Evolutionary conservation across 2,113 vertebrate species (phyloP).

Genomic region (Eudorcas thomsonii): DNA sequence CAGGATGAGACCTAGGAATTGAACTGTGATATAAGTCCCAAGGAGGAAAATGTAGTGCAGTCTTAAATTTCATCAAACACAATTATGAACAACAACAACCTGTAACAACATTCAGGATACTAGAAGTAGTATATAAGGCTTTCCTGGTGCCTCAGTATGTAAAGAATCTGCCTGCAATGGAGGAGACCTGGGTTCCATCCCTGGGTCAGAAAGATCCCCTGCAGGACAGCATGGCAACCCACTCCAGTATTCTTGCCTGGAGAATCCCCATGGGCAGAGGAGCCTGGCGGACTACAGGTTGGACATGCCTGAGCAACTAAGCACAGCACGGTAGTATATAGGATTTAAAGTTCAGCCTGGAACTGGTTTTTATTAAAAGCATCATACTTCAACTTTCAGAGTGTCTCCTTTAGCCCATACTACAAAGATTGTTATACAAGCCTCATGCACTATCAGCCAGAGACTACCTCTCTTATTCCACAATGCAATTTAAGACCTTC

Average conservation of each 20-base stretch:
- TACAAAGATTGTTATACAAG: neutral
- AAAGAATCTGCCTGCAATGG: neutral
- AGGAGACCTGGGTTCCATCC: neutral
- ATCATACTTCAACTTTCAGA: neutral
- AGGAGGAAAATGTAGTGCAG: neutral
- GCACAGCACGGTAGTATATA: fast-evolving
- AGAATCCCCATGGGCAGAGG: neutral
- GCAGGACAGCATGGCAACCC: neutral
- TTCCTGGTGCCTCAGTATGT: neutral
- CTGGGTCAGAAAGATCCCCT: neutral
- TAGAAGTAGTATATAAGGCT: neutral
- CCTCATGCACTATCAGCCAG: neutral
- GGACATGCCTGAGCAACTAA: neutral
- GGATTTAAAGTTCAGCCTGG: neutral
- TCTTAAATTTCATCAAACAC: neutral
- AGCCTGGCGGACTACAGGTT: fast-evolving
- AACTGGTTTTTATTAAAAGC: neutral
- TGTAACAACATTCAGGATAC: neutral
- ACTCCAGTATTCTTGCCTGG: neutral
- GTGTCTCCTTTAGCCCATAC: neutral
- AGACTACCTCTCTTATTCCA: neutral
- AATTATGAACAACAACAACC: neutral
- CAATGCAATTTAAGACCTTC: neutral
- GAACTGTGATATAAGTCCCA: neutral
- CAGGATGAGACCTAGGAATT: neutral